phyloP scores from a whole-genome alignment of 2,113 vertebrate species.

The Hylia prasina region DNA sequence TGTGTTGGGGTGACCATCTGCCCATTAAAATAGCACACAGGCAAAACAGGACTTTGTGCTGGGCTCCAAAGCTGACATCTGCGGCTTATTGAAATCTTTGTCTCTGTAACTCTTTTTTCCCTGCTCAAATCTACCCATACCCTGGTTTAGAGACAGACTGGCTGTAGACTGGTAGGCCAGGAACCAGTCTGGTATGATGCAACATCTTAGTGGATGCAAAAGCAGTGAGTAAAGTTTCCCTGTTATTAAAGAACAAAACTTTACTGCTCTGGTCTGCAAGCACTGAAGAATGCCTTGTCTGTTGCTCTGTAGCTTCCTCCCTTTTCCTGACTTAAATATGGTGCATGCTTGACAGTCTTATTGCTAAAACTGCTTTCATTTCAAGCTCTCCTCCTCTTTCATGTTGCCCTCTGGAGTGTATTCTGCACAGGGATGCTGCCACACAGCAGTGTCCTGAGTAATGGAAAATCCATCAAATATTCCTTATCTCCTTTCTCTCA shows the following conservation, averaged over 20 bases:
- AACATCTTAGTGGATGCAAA: neutral
- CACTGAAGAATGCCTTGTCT: neutral
- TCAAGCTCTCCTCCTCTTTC: neutral
- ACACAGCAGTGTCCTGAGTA: neutral
- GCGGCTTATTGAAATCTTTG: neutral
- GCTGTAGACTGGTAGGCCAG: neutral
- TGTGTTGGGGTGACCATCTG: neutral
- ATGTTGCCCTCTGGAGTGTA: neutral
- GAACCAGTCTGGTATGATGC: constrained; percentile 1
- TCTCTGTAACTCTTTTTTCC: neutral
- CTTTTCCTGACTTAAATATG: neutral
- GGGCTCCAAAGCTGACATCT: neutral
- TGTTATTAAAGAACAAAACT: neutral
- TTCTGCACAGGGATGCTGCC: neutral
- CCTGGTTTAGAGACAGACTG: constrained; percentile 15
- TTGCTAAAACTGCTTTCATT: neutral
- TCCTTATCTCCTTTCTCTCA: neutral
- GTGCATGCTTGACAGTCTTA: neutral
- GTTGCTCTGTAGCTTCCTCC: neutral
- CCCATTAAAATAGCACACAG: neutral
- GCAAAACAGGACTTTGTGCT: neutral
- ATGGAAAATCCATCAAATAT: neutral
- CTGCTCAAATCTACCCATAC: neutral
- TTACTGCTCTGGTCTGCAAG: neutral
- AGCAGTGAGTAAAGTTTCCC: neutral